Base-by-base conservation (phyloP, 2,797 vertebrate species). In the Sebastiscus tertius region DNA sequence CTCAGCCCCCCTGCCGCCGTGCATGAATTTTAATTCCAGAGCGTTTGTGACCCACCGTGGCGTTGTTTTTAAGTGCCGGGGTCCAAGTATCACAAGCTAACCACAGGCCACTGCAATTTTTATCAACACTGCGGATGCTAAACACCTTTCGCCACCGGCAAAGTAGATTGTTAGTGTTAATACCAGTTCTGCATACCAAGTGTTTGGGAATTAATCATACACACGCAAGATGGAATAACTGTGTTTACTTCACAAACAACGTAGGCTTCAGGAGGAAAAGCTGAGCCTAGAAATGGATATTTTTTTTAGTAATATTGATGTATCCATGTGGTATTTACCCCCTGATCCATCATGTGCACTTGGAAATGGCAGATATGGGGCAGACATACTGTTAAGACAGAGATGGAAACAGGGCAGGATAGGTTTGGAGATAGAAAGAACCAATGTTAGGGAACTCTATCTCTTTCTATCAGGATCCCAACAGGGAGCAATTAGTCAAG, bases 401-500 rank as follows among this genome's bases (percentile, higher is more conserved):
- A 77, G 61, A 27, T 11, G 14, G 34, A 75, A 79, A 66, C 20
- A 22, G 33, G 64, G 56, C 13, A 24, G 54, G 60, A 56, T 5
- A 24, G 36, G 26, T 77, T 65, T 55, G 34, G 26, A 71, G 39
- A 80, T 26, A 82, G 34, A 49, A 27, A n/a, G 76, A 67, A 56
- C 39, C 83, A 79, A 81, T 55, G 73, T 79, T 64, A 58, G 73
- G 55, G 54, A 81, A 76, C 75, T 75, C 61, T 18, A 60, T 82
- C 65, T 84, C 64, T 66, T 39, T 33, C 70, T 79, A 69, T 87
- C 73, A 66, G 72, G 36, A 68, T 65, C 65, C 75, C 75, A 88
- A 74, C 34, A 46, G 80, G 85, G 81, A 90, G 79, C 70, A 84
- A 90, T 92, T 88, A 88, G 71, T 87, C 81, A 55, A 58, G 66